phyloP scores from a whole-genome alignment of 1,140 invertebrate species.

The Sycobia sp. region DNA sequence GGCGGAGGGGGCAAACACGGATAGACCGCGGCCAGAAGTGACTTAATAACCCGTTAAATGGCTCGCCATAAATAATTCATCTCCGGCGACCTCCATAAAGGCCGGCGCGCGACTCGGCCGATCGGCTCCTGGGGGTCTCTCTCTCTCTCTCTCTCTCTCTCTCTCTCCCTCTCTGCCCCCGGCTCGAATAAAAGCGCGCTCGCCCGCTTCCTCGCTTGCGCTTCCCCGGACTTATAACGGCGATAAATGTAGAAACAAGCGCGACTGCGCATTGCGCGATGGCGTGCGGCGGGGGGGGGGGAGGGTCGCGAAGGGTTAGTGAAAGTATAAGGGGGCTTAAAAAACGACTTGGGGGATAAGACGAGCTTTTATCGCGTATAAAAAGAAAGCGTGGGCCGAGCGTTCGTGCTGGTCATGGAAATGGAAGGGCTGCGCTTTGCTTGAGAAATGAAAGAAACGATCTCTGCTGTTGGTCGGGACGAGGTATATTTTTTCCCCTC shows the following conservation, averaged over 20 bases:
- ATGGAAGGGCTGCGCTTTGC: too few relatives aligned
- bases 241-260: constrained; percentile 30
- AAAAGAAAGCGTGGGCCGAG: too few relatives aligned
- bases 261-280: constrained; percentile 1
- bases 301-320: background rate
- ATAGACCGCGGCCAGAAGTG: constrained; percentile 6
- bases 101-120: background rate
- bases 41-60: constrained; percentile 38
- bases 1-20: background rate
- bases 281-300: background rate
- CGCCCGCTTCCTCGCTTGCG: constrained; percentile 2
- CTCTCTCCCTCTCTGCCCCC: too few relatives aligned
- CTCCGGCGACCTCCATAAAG: constrained; percentile 24
- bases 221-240: constrained; percentile 11
- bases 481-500: too few relatives aligned
- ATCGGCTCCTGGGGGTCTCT: constrained; percentile 19
- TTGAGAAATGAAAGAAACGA: too few relatives aligned
- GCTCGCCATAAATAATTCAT: constrained; percentile 35
- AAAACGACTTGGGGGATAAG: background rate
- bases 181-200: constrained; percentile 24
- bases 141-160: constrained; percentile 4
- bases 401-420: too few relatives aligned
- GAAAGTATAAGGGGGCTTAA: constrained; percentile 18
- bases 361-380: constrained; percentile 1
- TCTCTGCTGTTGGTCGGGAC: too few relatives aligned